A percentile compares a stretch with the other conserved stretches of the same genome.
phyloP scores from a whole-genome alignment of 1,140 invertebrate genomes.

The Oedothorax gibbosus region DNA sequence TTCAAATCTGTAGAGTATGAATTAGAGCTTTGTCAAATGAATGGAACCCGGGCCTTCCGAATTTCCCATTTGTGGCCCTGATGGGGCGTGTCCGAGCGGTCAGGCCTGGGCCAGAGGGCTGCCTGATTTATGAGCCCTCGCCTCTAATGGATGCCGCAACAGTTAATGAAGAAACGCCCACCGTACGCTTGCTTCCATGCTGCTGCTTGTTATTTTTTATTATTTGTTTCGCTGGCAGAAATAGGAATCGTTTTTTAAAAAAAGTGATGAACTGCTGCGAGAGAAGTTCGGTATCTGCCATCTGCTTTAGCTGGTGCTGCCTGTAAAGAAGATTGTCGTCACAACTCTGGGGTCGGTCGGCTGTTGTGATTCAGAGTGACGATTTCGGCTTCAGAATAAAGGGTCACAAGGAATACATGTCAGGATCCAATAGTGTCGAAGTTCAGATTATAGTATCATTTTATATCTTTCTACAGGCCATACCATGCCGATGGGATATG shows the following conservation, averaged over 20 bases:
- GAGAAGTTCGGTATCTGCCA: constrained; percentile 22
- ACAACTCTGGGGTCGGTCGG: too few species aligned
- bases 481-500: too few species aligned
- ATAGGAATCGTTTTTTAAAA: not conserved
- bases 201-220: constrained; percentile 5
- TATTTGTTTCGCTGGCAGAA: constrained; percentile 8
- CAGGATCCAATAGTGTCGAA: too few species aligned
- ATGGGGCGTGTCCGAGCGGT: constrained; percentile 44
- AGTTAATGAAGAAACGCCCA: constrained; percentile 61
- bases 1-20: too few species aligned
- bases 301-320: not conserved
- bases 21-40: too few species aligned
- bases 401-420: too few species aligned
- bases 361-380: too few species aligned
- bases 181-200: constrained; percentile 18
- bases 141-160: constrained; percentile 60
- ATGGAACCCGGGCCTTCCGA: constrained; percentile 31
- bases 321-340: too few species aligned
- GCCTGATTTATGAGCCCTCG: constrained; percentile 50
- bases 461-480: too few species aligned
- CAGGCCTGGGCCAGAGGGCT: constrained; percentile 5
- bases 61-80: constrained; percentile 48
- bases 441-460: too few species aligned
- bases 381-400: too few species aligned
- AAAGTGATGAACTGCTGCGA: constrained; percentile 31